phyloP scores from a whole-genome alignment of 92 coral and sea anemone genomes.

The Palythoa grandis region DNA sequence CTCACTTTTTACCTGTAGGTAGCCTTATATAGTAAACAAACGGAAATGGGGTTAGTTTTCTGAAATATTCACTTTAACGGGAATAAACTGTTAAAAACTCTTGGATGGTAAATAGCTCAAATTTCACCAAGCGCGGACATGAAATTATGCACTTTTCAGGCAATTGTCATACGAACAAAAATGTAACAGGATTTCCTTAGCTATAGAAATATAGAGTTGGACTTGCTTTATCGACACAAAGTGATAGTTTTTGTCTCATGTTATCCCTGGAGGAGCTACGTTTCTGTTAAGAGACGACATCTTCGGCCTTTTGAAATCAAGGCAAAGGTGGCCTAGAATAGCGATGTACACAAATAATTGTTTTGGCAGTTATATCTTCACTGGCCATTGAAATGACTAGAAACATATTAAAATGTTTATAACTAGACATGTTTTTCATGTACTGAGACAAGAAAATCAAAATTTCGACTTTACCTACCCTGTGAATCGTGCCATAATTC shows the following conservation, averaged over 20 bases:
- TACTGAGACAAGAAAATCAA: slow-evolving; percentile 31
- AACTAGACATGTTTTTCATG: slow-evolving; percentile 17
- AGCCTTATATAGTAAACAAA: slow-evolving; percentile 34
- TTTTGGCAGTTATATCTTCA: slow-evolving; percentile 44
- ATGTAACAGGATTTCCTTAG: slow-evolving; percentile 33
- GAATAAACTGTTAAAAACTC: slow-evolving; percentile 28
- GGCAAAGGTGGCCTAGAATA: slow-evolving; percentile 30
- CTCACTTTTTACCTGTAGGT: slow-evolving; percentile 41
- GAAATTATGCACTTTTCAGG: slow-evolving; percentile 50
- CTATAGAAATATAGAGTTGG: slow-evolving; percentile 37
- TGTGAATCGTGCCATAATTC: slow-evolving; percentile 39
- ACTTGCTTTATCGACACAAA: slow-evolving; percentile 38
- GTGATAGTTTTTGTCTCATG: slow-evolving; percentile 36
- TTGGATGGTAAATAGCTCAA: slow-evolving; percentile 27
- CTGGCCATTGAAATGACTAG: slow-evolving; percentile 38
- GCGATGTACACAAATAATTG: slow-evolving; percentile 34
- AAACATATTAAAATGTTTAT: slow-evolving; percentile 34
- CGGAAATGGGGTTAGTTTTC: slow-evolving; percentile 27
- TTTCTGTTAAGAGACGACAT: slow-evolving; percentile 45
- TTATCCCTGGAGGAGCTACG: slow-evolving; percentile 37
- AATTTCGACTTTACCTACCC: slow-evolving; percentile 42
- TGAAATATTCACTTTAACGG: slow-evolving; percentile 31
- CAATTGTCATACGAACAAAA: slow-evolving; percentile 32
- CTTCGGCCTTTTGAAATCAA: slow-evolving; percentile 40
- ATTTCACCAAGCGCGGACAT: slow-evolving; percentile 29